phyloP scores from a whole-genome alignment of 2,888 invertebrate species.

The Leistus spinibarbis region DNA sequence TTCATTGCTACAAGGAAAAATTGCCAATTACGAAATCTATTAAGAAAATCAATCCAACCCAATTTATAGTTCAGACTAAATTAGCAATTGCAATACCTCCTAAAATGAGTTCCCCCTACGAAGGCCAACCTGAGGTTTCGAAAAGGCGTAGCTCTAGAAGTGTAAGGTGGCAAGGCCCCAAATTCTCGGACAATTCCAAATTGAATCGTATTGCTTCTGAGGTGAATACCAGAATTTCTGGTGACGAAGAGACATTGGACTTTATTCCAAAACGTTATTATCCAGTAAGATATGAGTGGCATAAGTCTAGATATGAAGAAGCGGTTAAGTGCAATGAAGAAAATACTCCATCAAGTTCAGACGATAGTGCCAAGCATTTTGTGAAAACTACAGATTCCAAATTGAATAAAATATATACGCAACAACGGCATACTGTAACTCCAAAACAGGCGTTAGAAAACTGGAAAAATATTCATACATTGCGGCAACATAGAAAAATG shows the following conservation, averaged over 20 bases:
- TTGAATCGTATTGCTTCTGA: neutral
- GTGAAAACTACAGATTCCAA: neutral
- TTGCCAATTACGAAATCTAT: neutral
- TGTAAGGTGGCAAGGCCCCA: neutral
- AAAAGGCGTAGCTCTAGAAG: neutral
- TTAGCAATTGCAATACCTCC: neutral
- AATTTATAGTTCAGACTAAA: neutral
- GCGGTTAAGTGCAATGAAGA: neutral
- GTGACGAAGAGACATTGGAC: neutral
- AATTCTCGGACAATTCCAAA: neutral
- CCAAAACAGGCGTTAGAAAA: slow-evolving; percentile 19
- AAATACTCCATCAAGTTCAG: neutral
- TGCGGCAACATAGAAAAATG: slow-evolving; percentile 7
- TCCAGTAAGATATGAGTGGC: neutral
- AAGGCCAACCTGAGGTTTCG: neutral
- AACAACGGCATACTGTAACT: neutral
- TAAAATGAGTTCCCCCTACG: neutral
- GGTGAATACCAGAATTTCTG: neutral
- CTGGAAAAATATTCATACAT: slow-evolving; percentile 27
- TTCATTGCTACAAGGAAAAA: neutral
- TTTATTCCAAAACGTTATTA: neutral
- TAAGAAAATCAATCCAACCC: neutral
- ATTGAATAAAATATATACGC: neutral
- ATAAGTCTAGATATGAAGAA: neutral
- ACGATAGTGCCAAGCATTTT: neutral